Conservation (phyloP, 30 jellyfish, hydroid and myxozoan species). For the Euphysa ruthae region DNA sequence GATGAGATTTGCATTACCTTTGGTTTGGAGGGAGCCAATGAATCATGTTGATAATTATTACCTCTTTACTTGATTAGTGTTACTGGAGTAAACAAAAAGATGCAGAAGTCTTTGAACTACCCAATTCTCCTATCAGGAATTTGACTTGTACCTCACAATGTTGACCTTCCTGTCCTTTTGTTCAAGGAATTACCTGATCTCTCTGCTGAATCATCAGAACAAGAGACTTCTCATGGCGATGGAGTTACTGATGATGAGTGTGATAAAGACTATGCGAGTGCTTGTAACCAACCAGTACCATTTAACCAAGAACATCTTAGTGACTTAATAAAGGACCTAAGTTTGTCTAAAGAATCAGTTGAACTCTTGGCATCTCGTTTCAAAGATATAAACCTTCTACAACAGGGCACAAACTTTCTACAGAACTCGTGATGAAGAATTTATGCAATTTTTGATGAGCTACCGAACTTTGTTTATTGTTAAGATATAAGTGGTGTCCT, state of each 20-base stretch:
- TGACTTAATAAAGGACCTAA: too few relatives aligned
- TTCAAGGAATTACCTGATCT: slow-evolving; percentile 9
- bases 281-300: too few relatives aligned
- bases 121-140: slow-evolving; percentile 4
- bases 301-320: too few relatives aligned
- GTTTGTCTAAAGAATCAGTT: too few relatives aligned
- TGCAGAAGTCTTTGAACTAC: slow-evolving; percentile 12
- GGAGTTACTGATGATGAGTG: background rate
- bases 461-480: slow-evolving; percentile 17
- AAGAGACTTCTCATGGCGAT: background rate
- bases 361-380: too few relatives aligned
- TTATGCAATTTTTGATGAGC: slow-evolving; percentile 7
- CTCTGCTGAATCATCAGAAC: slow-evolving; percentile 1
- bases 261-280: too few relatives aligned
- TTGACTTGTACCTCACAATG: slow-evolving; percentile 12
- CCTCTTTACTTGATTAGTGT: slow-evolving; percentile 7
- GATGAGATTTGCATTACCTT: slow-evolving; percentile 9
- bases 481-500: slow-evolving; percentile 25
- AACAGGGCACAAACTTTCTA: slow-evolving; percentile 19
- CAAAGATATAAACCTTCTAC: too few relatives aligned
- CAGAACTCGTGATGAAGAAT: slow-evolving; percentile 12
- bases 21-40: slow-evolving; percentile 31
- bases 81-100: slow-evolving; percentile 12
- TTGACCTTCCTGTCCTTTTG: slow-evolving; percentile 7
- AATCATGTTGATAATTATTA: slow-evolving; percentile 26